Percentiles rank a stretch among this genome's conserved stretches.
These are phyloP conservation scores for Meteorus colon DNA, from an alignment of 2,888 invertebrate genomes.

Conservation along the genomic window DNA sequence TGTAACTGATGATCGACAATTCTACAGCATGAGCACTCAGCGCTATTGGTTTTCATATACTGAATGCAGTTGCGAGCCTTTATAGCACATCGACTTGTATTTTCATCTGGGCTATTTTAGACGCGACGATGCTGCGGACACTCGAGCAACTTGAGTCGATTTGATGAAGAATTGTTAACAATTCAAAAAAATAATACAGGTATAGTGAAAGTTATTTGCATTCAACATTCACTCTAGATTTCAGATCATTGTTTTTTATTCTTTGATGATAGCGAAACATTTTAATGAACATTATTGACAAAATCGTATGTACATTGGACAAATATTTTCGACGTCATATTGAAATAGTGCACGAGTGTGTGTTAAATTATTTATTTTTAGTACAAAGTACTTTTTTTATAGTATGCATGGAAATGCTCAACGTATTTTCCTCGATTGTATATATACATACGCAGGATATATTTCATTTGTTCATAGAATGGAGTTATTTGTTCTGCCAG, in stretches of 20 bases:
- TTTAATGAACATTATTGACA: neutral
- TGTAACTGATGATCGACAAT: neutral
- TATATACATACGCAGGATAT: neutral
- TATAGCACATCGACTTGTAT: conserved; percentile 23
- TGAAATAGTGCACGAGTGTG: neutral
- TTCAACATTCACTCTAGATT: neutral
- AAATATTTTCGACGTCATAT: neutral
- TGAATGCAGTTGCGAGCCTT: conserved; percentile 19
- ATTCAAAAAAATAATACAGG: neutral
- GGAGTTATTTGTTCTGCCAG: neutral
- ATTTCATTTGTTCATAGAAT: neutral
- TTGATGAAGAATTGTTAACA: neutral
- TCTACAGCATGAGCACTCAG: neutral
- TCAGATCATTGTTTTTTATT: neutral
- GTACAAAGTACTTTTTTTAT: neutral
- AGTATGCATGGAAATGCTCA: neutral
- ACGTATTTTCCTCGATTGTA: neutral
- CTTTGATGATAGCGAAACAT: neutral
- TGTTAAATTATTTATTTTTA: neutral
- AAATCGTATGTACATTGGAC: neutral
- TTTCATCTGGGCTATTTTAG: conserved; percentile 39
- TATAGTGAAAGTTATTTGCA: neutral
- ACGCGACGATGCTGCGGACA: neutral
- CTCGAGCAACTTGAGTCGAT: neutral
- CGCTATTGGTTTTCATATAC: conserved; percentile 22